Base-by-base conservation (phyloP, 2,888 invertebrate species). In the Bugulina stolonifera region DNA sequence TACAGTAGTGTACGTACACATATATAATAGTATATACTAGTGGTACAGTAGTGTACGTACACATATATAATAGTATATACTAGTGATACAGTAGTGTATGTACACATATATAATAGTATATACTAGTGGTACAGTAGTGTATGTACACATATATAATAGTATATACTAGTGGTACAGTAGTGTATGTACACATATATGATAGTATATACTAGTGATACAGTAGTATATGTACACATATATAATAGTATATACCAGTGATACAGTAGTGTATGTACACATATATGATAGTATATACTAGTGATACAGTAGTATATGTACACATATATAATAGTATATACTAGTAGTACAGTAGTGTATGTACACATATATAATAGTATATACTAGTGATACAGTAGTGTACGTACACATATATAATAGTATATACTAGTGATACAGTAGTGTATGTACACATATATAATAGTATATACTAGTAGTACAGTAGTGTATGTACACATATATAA, bases 381-480 rank as follows among this genome's bases (percentile, higher is more conserved):
- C n/a, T n/a, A n/a, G n/a, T n/a, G n/a, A n/a, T n/a, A n/a, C n/a
- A 85, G 32, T 18, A 43, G 10, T 10, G 43, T 43, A 43, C 5
- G 43, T 43, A 43, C 43, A 43, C 18, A 43, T 43, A 43, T 18
- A 43, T 43, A 43, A 18, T 43, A 43, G 43, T 43, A 43, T 18
- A 43, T 43, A 43, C 43, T 43, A n/a, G n/a, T n/a, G n/a, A 43
- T 43, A 43, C 43, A 43, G n/a, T n/a, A n/a, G 10, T 10, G 43
- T 43, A 43, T 10, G 43, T 43, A 43, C 43, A 43, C 18, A 43
- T 18, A 10, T 10, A 10, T 10, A 5, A 43, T 18, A 43, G 43
- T 43, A 43, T 43, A 18, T 43, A 43, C 43, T 43, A 10, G 18
- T 18, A 10, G 43, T 43, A 43, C 43, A 43, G 43, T 43, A 43